phyloP scores from a whole-genome alignment of 2,113 vertebrate genomes.

The Catagonus wagneri region DNA sequence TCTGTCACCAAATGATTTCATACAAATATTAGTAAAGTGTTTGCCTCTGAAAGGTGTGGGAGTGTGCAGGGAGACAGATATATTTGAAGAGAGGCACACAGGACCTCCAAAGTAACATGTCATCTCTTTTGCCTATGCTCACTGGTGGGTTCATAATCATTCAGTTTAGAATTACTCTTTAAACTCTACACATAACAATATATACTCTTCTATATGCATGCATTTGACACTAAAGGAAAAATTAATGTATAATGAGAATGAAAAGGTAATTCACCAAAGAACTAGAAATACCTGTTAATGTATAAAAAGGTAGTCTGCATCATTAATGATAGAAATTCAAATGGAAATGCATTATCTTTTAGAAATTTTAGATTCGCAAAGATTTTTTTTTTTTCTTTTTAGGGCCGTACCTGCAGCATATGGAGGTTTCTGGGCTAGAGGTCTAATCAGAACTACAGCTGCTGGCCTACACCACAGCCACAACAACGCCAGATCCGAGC shows the following conservation, averaged over 20 bases:
- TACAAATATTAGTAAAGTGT: background rate
- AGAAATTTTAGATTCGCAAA: conserved; percentile 50
- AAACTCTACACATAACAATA: background rate
- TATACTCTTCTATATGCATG: background rate
- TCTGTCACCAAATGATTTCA: background rate
- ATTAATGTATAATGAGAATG: background rate
- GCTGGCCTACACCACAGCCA: too few relatives aligned
- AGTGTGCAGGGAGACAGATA: background rate
- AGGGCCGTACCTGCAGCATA: too few relatives aligned
- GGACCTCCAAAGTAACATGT: background rate
- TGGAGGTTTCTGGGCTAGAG: too few relatives aligned
- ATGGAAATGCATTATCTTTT: conserved; percentile 37
- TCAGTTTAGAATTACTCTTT: background rate
- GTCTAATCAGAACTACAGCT: too few relatives aligned
- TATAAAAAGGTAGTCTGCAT: background rate
- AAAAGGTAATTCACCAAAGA: conserved; percentile 32
- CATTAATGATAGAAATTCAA: conserved; percentile 24
- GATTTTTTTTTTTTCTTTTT: background rate
- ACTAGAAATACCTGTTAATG: conserved; percentile 13
- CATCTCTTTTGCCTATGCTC: background rate
- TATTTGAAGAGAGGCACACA: background rate
- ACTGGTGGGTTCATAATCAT: background rate
- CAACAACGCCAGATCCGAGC: too few relatives aligned
- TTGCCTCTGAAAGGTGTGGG: background rate
- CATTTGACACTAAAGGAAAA: conserved; percentile 3